Conservation (phyloP, 2,888 invertebrate species). For the Seira sanloemensis region DNA sequence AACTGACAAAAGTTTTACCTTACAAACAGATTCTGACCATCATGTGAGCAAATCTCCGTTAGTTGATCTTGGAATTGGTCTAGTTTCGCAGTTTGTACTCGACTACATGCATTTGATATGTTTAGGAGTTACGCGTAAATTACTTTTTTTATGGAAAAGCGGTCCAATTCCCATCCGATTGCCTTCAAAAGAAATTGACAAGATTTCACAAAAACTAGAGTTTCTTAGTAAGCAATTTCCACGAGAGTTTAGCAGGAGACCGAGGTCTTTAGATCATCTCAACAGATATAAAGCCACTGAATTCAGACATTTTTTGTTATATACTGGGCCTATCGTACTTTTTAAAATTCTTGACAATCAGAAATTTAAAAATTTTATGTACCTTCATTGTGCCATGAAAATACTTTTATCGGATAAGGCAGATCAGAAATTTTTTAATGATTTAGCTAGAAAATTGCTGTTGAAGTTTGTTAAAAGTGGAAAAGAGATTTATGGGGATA, state of each 20-base stretch:
- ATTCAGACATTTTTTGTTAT: constrained; percentile 68
- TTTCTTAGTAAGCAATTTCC: not conserved
- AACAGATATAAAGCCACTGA: constrained; percentile 73
- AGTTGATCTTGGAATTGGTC: constrained; percentile 20
- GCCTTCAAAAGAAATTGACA: not conserved
- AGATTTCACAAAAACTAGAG: not conserved
- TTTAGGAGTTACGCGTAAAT: constrained; percentile 53
- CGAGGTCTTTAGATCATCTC: constrained; percentile 66
- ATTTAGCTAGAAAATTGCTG: not conserved
- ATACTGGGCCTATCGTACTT: constrained; percentile 1
- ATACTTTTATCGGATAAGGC: constrained; percentile 11
- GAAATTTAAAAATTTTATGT: constrained; percentile 27
- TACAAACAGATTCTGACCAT: constrained; percentile 46
- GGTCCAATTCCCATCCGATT: constrained; percentile 1
- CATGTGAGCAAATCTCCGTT: constrained; percentile 50
- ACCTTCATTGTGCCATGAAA: constrained; percentile 11
- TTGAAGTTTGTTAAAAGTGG: constrained; percentile 15
- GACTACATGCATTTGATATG: constrained; percentile 62
- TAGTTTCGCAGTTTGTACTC: constrained; percentile 47
- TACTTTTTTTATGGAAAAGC: constrained; percentile 24
- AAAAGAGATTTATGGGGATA: not conserved
- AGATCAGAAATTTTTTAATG: not conserved
- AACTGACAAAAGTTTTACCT: constrained; percentile 52
- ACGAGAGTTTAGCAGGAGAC: constrained; percentile 71
- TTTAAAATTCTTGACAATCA: not conserved